phyloP scores from a whole-genome alignment of 2,113 vertebrate genomes.

The Dipodomys stephensi region DNA sequence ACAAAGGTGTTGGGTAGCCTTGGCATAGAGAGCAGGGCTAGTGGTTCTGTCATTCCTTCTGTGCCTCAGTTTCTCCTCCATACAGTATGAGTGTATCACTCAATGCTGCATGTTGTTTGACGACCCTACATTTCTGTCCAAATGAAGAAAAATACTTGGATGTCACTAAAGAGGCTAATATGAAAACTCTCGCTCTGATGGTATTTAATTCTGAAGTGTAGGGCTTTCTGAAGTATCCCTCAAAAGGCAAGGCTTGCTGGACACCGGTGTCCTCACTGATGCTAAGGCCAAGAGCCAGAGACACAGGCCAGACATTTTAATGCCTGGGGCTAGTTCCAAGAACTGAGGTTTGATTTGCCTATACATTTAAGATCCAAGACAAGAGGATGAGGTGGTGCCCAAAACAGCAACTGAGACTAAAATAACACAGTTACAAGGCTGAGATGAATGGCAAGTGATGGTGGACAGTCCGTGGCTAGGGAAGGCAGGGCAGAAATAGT shows the following conservation, averaged over 20 bases:
- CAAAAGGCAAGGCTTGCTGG: neutral
- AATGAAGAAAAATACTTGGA: slow-evolving; percentile 29
- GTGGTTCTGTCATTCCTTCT: neutral
- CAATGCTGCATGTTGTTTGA: neutral
- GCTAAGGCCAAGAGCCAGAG: slow-evolving; percentile 25
- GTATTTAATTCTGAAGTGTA: neutral
- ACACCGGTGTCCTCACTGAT: neutral
- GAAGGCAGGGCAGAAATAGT: neutral
- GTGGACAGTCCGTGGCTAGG: neutral
- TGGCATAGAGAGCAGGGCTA: too few relatives aligned
- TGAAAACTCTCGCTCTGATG: neutral
- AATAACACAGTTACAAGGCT: slow-evolving; percentile 27
- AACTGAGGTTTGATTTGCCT: slow-evolving; percentile 20
- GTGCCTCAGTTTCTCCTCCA: neutral
- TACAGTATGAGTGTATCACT: neutral
- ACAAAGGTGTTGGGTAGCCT: neutral
- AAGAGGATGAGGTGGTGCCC: slow-evolving; percentile 20
- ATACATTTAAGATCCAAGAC: slow-evolving; percentile 55
- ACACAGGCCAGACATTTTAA: neutral
- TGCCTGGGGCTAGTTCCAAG: slow-evolving; percentile 36
- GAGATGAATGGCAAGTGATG: slow-evolving; percentile 9
- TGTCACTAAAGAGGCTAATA: slow-evolving; percentile 37
- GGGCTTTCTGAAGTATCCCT: slow-evolving; percentile 20
- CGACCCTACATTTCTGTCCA: neutral
- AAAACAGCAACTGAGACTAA: slow-evolving; percentile 53